Base-by-base conservation (phyloP, 2,113 vertebrate genomes). In the Larimichthys polyactis region DNA sequence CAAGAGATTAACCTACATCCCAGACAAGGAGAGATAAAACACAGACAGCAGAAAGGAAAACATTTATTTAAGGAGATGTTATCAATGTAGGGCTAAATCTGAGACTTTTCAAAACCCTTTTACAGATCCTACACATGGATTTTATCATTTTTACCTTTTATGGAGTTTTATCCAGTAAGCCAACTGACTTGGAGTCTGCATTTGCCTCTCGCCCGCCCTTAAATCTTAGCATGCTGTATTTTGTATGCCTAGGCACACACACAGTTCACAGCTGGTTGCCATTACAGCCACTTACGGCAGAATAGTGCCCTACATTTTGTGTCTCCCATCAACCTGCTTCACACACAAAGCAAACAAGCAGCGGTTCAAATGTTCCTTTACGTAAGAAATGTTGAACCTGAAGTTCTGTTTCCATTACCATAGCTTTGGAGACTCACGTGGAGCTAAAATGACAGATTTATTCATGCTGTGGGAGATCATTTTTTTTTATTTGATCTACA, bases 201-300 rank as follows among this genome's bases (percentile, higher is more conserved):
- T 81, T 74, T 85, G 76, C 48, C 19, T 85, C 72, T 62, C 29
- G 52, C 82, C 85, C 85, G 78, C 85, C 67, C 65, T 85, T 80
- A 85, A 91, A 88, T 87, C 78, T 84, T 43, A 52, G 64, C 5
- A 51, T 59, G n/a, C 43, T 79, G 75, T 32, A 80, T 80, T 84
- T 77, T 74, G 49, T 67, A 71, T 55, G 49, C 57, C 48, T n/a
- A 43, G 11, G 14, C 74, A 14, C 64, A 19, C 46, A 48, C 79
- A 12, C 51, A 54, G 69, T 77, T 90, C 89, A 87, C 94, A 95
- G 93, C 93, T 95, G 94, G 87, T 91, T 90, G 90, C 86, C 11
- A 94, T 95, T 95, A 94, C 8, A 36, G 82, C 76, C 82, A 83
- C 90, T 93, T 92, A 89, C 52, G 58, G 80, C 79, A 73, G 81